Evolutionary conservation across 2,888 invertebrate species (phyloP).

Genomic region (Agrochola lota): DNA sequence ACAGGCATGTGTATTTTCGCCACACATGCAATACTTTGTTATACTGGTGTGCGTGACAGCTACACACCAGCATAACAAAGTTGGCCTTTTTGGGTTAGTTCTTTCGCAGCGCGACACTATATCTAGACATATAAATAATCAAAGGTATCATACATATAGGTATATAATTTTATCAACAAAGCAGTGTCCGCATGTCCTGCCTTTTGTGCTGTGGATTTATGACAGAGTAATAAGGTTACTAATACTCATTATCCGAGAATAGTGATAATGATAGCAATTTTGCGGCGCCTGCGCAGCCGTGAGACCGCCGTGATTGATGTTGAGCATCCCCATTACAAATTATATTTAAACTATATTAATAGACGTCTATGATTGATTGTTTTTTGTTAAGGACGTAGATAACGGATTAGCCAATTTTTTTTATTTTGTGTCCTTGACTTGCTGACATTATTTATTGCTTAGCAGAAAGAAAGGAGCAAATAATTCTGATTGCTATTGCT

Average conservation of each 20-base stretch:
- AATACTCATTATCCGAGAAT: constrained; percentile 34
- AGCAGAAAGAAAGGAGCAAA: neutral
- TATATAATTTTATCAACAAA: neutral
- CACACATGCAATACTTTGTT: too few relatives aligned
- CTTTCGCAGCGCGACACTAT: too few relatives aligned
- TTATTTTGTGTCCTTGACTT: constrained; percentile 36
- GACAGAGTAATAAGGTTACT: constrained; percentile 30
- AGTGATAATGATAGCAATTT: constrained; percentile 46
- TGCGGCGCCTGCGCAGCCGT: constrained; percentile 42
- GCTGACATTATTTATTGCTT: neutral
- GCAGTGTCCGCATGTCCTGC: neutral
- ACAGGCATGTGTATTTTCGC: too few relatives aligned
- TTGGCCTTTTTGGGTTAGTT: too few relatives aligned
- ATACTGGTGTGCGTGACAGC: too few relatives aligned
- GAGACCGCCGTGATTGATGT: constrained; percentile 52
- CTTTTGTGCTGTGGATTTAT: constrained; percentile 15
- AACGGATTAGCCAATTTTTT: neutral
- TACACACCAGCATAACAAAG: too few relatives aligned
- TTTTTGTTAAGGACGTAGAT: neutral
- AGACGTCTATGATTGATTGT: constrained; percentile 37
- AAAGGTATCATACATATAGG: too few relatives aligned
- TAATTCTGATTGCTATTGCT: neutral
- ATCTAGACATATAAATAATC: too few relatives aligned
- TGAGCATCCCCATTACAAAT: constrained; percentile 42
- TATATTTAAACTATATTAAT: constrained; percentile 29